A percentile compares a stretch with the other conserved stretches of the same genome.
Evolutionary conservation across 53 echinoderm and acorn worm species (phyloP).

Genomic region (Luidia sarsii): DNA sequence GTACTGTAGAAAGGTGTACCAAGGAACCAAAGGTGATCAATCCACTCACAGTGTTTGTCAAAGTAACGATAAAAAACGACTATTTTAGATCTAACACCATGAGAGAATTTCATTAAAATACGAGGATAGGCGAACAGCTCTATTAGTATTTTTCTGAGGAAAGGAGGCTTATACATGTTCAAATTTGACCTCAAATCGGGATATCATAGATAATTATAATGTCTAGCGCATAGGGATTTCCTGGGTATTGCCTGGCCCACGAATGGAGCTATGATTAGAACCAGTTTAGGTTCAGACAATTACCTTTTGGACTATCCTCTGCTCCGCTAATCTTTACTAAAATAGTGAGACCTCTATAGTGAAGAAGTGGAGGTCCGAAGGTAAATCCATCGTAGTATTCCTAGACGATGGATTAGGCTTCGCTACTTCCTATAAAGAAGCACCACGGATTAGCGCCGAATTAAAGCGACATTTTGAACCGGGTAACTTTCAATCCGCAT

Average conservation of each 20-base stretch:
- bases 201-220: conserved; percentile 46
- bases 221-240: conserved; percentile 12
- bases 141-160: conserved; percentile 24
- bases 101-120: conserved; percentile 25
- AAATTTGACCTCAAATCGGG: conserved; percentile 55
- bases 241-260: conserved; percentile 23
- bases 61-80: conserved; percentile 45
- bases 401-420: conserved; percentile 24
- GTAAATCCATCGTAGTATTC: conserved; percentile 28
- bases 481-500: too few relatives aligned
- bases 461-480: conserved; percentile 16
- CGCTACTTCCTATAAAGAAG: background rate
- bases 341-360: conserved; percentile 39
- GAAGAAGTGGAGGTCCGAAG: conserved; percentile 43
- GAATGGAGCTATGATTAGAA: background rate
- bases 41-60: conserved; percentile 51
- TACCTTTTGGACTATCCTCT: background rate
- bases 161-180: conserved; percentile 22
- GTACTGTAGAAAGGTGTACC: background rate
- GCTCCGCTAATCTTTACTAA: too few relatives aligned
- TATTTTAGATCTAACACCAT: conserved; percentile 55
- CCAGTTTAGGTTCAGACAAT: conserved; percentile 13
- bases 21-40: conserved; percentile 15
- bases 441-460: background rate
- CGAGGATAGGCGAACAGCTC: conserved; percentile 33